Percentiles rank a stretch among this genome's conserved stretches.
Evolutionary conservation across 1,140 invertebrate genomes (phyloP).

Genomic region (Pissodes strobi): DNA sequence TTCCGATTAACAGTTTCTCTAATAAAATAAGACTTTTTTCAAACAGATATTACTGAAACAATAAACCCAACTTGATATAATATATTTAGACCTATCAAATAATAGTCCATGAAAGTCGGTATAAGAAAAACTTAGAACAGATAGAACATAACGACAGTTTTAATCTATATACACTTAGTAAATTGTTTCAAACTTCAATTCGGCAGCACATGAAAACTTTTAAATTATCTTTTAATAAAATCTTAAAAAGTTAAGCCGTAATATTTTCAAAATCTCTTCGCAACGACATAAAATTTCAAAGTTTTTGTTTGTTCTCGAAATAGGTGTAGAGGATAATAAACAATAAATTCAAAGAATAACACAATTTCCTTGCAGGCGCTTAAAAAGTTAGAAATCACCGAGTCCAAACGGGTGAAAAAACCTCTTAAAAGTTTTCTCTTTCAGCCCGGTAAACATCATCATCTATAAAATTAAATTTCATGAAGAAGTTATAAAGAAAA

Average conservation of each 20-base stretch:
- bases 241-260: conserved; percentile 3
- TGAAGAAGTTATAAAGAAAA: neutral
- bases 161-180: no score
- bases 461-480: conserved; percentile 4
- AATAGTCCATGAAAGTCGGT: no score
- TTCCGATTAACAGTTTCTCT: no score
- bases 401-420: conserved; percentile 7
- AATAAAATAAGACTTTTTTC: no score
- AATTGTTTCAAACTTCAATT: no score
- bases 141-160: no score
- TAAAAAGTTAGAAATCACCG: conserved; percentile 12
- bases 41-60: no score
- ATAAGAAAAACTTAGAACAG: no score
- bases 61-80: no score
- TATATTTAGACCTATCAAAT: no score
- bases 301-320: conserved; percentile 16
- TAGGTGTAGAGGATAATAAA: conserved; percentile 13
- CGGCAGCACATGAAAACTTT: no score
- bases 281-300: conserved; percentile 8
- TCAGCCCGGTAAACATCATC: neutral
- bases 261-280: neutral
- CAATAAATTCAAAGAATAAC: conserved; percentile 20
- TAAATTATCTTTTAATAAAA: conserved; percentile 3
- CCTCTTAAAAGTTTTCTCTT: conserved; percentile 13
- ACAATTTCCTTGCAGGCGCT: conserved; percentile 11